phyloP scores from a whole-genome alignment of 2,888 invertebrate species.

The Tridacna gigas region DNA sequence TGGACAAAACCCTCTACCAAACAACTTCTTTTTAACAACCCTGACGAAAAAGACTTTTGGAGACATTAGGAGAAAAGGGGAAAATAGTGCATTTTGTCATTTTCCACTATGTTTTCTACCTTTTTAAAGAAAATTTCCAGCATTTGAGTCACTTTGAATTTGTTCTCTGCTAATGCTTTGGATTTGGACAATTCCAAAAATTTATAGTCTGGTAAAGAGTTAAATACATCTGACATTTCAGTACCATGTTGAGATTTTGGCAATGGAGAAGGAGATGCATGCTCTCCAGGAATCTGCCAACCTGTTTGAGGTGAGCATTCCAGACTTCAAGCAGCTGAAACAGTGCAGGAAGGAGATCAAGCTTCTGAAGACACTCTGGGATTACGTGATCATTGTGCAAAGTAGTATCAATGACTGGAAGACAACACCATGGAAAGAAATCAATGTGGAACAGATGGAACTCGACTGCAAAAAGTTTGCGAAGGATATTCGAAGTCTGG shows the following conservation, averaged over 20 bases:
- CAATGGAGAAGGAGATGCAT: constrained; percentile 93
- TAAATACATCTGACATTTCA: background rate
- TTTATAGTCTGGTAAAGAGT: too few species aligned
- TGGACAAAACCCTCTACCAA: too few species aligned
- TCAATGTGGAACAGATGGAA: constrained; percentile 99
- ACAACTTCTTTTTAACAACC: too few species aligned
- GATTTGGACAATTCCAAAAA: too few species aligned
- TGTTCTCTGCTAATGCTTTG: too few species aligned
- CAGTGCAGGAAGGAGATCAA: constrained; percentile 95
- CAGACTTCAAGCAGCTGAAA: constrained; percentile 95
- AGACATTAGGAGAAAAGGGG: too few species aligned
- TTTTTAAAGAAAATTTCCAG: too few species aligned
- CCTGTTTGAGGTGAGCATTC: constrained; percentile 96
- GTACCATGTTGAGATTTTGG: constrained; percentile 91
- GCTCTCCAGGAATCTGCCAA: constrained; percentile 95
- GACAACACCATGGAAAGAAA: constrained; percentile 97
- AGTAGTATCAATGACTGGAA: constrained; percentile 98
- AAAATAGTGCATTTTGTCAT: too few species aligned
- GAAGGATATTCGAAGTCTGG: constrained; percentile 89
- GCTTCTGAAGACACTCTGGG: constrained; percentile 94
- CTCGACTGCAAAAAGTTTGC: constrained; percentile 98
- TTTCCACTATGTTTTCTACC: too few species aligned
- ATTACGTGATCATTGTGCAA: constrained; percentile 94
- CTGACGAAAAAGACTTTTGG: too few species aligned
- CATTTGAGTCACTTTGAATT: too few species aligned